Conservation (phyloP, 92 coral and sea anemone species). For the Epizoanthus stellaris region DNA sequence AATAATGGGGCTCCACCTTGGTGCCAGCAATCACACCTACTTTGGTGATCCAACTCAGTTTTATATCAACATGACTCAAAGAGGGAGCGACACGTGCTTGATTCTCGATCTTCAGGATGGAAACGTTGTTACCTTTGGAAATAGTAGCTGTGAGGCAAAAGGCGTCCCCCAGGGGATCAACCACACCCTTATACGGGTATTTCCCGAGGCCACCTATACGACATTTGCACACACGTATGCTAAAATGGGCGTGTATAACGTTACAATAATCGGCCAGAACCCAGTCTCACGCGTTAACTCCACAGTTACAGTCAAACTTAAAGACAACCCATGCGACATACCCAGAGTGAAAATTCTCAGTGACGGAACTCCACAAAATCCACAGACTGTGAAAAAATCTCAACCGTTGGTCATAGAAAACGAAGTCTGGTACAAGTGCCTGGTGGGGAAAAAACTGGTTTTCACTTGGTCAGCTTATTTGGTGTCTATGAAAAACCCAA, state of each 20-base stretch:
- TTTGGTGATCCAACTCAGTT: slow-evolving; percentile 79
- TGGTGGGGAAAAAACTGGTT: slow-evolving; percentile 75
- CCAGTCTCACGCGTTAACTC: slow-evolving; percentile 61
- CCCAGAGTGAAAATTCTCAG: slow-evolving; percentile 78
- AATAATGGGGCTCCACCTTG: slow-evolving; percentile 51
- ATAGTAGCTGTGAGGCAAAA: slow-evolving; percentile 56
- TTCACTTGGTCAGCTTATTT: slow-evolving; percentile 78
- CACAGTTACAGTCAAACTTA: slow-evolving; percentile 52
- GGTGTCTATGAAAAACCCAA: slow-evolving; percentile 50
- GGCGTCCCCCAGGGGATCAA: slow-evolving; percentile 40
- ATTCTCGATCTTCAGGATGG: slow-evolving; percentile 69
- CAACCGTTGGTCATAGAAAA: slow-evolving; percentile 56
- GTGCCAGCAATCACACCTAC: slow-evolving; percentile 60
- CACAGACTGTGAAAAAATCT: slow-evolving; percentile 70
- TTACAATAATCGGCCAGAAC: slow-evolving; percentile 62
- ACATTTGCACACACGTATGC: slow-evolving; percentile 64
- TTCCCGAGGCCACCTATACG: slow-evolving; percentile 46
- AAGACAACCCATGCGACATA: slow-evolving; percentile 70
- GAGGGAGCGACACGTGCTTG: slow-evolving; percentile 74
- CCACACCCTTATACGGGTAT: slow-evolving; percentile 38
- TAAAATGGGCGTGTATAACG: slow-evolving; percentile 70
- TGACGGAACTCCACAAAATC: slow-evolving; percentile 65
- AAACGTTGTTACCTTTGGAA: slow-evolving; percentile 62
- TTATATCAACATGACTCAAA: slow-evolving; percentile 55
- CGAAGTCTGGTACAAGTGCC: slow-evolving; percentile 72